A percentile compares a stretch with the other conserved stretches of the same genome.
phyloP scores from a whole-genome alignment of 1,140 invertebrate species.

The Drosophila sucinea region DNA sequence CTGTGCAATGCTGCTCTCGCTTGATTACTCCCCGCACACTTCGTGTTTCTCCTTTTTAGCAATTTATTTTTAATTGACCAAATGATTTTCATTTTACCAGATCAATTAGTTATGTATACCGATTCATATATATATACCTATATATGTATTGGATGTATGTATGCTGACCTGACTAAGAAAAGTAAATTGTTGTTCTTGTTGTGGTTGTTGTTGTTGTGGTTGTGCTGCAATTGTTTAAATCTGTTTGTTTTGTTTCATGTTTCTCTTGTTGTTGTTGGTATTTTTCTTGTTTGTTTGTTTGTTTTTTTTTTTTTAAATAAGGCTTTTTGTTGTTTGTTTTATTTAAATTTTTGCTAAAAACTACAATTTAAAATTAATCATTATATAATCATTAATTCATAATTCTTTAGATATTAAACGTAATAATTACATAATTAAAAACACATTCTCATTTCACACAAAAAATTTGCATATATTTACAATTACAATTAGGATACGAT shows the following conservation, averaged over 20 bases:
- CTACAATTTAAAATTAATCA: conserved; percentile 81
- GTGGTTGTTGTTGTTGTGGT: conserved; percentile 14
- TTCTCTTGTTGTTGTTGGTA: conserved; percentile 16
- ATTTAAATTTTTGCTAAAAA: conserved; percentile 81
- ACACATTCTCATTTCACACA: conserved; percentile 58
- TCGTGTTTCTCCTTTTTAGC: not conserved
- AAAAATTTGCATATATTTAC: conserved; percentile 55
- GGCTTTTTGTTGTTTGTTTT: conserved; percentile 68
- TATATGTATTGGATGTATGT: not conserved
- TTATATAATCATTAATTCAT: conserved; percentile 74
- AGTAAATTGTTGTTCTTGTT: conserved; percentile 18
- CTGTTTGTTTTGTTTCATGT: not conserved
- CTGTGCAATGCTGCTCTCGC: not conserved
- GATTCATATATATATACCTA: not conserved
- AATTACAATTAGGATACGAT: conserved; percentile 56
- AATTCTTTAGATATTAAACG: conserved; percentile 68
- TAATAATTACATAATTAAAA: conserved; percentile 75
- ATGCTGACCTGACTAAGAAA: conserved; percentile 9
- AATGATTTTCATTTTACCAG: conserved; percentile 2
- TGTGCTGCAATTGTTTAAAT: conserved; percentile 12
- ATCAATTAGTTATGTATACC: conserved; percentile 7
- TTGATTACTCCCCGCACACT: not conserved
- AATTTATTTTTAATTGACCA: conserved; percentile 3
- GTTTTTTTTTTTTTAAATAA: conserved; percentile 72
- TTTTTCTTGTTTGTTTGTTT: conserved; percentile 23